Evolutionary conservation across 1,140 invertebrate genomes (phyloP).

Genomic region (Helicorthomorpha holstii): DNA sequence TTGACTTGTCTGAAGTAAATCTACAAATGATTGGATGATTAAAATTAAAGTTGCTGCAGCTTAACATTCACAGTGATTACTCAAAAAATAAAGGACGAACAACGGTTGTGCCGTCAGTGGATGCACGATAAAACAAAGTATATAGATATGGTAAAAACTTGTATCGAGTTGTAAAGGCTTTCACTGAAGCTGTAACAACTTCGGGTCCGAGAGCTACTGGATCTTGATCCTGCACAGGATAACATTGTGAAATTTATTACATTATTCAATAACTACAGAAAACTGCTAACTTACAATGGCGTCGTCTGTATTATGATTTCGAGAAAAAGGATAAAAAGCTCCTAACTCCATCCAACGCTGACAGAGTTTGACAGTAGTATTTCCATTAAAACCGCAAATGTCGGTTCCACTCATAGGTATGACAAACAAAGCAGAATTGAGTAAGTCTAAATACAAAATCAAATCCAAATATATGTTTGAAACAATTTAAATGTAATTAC

Average conservation of each 20-base stretch:
- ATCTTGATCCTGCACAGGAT: constrained; percentile 64
- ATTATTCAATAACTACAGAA: not conserved
- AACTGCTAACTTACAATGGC: constrained; percentile 36
- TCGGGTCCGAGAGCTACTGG: constrained; percentile 47
- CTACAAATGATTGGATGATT: constrained; percentile 31
- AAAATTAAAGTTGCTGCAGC: constrained; percentile 18
- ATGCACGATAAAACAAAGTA: constrained; percentile 55
- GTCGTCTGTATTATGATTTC: constrained; percentile 64
- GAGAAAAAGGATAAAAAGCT: constrained; percentile 47
- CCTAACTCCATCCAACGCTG: constrained; percentile 67
- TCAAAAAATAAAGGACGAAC: constrained; percentile 61
- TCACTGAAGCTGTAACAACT: constrained; percentile 42
- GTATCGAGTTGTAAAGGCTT: constrained; percentile 49
- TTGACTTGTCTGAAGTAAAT: constrained; percentile 43
- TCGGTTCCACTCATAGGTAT: constrained; percentile 67
- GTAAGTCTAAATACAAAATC: constrained; percentile 34
- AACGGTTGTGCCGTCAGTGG: constrained; percentile 49
- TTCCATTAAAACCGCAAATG: constrained; percentile 71
- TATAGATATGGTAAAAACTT: constrained; percentile 63
- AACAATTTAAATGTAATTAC: constrained; percentile 1
- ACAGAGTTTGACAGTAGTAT: constrained; percentile 54
- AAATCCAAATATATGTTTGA: constrained; percentile 9
- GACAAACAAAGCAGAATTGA: constrained; percentile 52
- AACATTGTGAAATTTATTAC: constrained; percentile 1
- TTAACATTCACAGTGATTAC: too few species aligned